phyloP scores from a whole-genome alignment of 2,113 vertebrate species.

The Gymnarchus niloticus region DNA sequence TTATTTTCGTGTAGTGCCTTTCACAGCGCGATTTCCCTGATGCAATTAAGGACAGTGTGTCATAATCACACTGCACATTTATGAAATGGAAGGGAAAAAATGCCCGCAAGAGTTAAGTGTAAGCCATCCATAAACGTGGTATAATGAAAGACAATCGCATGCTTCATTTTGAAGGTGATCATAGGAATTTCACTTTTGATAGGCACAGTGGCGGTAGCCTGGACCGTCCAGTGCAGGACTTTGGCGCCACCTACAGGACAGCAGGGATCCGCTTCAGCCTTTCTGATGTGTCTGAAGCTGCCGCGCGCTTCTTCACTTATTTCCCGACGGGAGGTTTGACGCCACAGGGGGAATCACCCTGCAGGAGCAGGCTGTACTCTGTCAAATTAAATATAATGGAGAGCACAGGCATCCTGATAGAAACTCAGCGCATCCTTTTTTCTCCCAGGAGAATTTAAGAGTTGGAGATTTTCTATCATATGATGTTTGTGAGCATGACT shows the following conservation, averaged over 20 bases:
- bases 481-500: no score
- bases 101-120: background rate
- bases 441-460: no score
- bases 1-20: no score
- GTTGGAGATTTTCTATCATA: no score
- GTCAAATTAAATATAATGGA: background rate
- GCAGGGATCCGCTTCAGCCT: background rate
- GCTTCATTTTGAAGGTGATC: no score
- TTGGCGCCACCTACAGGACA: constrained; percentile 14
- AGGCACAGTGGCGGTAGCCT: background rate
- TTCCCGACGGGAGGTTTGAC: no score
- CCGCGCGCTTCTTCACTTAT: background rate
- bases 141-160: no score
- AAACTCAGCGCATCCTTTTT: background rate
- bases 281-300: background rate
- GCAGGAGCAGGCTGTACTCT: background rate
- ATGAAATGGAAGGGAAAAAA: no score
- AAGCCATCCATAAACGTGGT: background rate
- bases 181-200: background rate
- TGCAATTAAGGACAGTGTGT: no score
- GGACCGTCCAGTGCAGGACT: background rate
- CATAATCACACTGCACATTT: no score
- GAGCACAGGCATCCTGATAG: background rate
- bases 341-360: background rate
- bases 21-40: no score